Percentiles rank a stretch among this genome's conserved stretches.
Evolutionary conservation across 2,888 invertebrate genomes (phyloP).

Genomic region (Drosophila aldrichi): DNA sequence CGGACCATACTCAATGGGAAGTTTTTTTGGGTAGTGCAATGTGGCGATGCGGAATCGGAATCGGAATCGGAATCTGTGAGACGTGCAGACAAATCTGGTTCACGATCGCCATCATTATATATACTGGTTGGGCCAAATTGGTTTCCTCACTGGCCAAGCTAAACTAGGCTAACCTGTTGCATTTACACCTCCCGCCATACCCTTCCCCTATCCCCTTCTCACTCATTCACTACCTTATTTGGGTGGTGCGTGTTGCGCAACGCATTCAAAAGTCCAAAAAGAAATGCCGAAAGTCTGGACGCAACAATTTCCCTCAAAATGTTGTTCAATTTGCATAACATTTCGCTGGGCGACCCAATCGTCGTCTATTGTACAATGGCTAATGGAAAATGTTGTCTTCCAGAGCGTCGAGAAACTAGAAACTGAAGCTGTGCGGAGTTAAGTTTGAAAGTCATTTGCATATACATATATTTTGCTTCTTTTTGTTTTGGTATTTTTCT

Average conservation of each 20-base stretch:
- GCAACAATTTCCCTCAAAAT: constrained; percentile 56
- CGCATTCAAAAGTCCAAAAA: constrained; percentile 26
- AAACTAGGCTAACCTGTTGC: constrained; percentile 60
- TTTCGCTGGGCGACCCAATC: constrained; percentile 39
- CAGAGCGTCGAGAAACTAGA: background rate
- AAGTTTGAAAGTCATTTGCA: constrained; percentile 47
- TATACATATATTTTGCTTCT: constrained; percentile 18
- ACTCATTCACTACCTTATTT: constrained; percentile 28
- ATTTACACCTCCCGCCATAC: background rate
- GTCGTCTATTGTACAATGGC: constrained; percentile 53
- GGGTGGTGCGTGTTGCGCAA: constrained; percentile 55
- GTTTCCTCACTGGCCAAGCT: constrained; percentile 36
- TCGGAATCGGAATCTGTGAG: constrained; percentile 27
- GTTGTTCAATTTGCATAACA: constrained; percentile 60
- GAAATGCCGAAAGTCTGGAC: constrained; percentile 40
- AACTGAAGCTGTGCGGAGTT: constrained; percentile 13
- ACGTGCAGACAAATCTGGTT: constrained; percentile 41
- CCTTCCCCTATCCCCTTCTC: background rate
- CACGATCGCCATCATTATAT: constrained; percentile 41
- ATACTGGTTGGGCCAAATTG: constrained; percentile 51
- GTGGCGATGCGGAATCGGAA: constrained; percentile 51
- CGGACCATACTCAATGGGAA: constrained; percentile 43
- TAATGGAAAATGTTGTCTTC: constrained; percentile 46
- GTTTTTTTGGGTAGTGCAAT: constrained; percentile 29
- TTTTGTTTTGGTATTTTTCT: background rate